Evolutionary conservation across 2,888 invertebrate genomes (phyloP).

Genomic region (Papilio demoleus): DNA sequence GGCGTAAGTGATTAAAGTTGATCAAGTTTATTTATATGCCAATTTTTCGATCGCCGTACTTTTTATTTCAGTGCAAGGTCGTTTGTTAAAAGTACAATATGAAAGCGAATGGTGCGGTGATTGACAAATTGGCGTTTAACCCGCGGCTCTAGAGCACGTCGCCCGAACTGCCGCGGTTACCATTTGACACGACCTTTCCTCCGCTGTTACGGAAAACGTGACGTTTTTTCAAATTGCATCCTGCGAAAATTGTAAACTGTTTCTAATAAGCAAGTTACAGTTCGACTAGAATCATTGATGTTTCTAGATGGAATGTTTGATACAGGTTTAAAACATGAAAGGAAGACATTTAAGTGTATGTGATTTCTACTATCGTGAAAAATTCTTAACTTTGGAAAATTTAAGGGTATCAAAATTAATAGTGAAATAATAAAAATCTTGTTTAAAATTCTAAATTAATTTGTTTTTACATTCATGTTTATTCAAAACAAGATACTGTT

Average conservation of each 20-base stretch:
- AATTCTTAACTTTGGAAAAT: too few species aligned
- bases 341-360: too few species aligned
- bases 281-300: too few species aligned
- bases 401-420: too few species aligned
- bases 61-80: slow-evolving; percentile 44
- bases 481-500: too few species aligned
- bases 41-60: slow-evolving; percentile 17
- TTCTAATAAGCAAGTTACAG: neutral
- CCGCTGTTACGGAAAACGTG: slow-evolving; percentile 1
- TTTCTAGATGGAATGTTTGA: too few species aligned
- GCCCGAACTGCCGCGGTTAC: slow-evolving; percentile 45
- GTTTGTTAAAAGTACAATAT: slow-evolving; percentile 66
- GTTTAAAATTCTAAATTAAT: too few species aligned
- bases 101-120: slow-evolving; percentile 66
- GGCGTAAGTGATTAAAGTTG: neutral
- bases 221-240: slow-evolving; percentile 25
- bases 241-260: neutral
- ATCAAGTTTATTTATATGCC: slow-evolving; percentile 20
- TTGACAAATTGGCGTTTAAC: slow-evolving; percentile 77
- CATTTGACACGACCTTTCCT: slow-evolving; percentile 48
- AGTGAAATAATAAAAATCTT: too few species aligned
- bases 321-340: too few species aligned
- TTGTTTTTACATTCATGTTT: too few species aligned
- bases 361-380: too few species aligned
- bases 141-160: slow-evolving; percentile 60